These are phyloP conservation scores for Pseudomyrmex sp. DNA, from an alignment of 1,140 invertebrate genomes.

Conservation along the genomic window DNA sequence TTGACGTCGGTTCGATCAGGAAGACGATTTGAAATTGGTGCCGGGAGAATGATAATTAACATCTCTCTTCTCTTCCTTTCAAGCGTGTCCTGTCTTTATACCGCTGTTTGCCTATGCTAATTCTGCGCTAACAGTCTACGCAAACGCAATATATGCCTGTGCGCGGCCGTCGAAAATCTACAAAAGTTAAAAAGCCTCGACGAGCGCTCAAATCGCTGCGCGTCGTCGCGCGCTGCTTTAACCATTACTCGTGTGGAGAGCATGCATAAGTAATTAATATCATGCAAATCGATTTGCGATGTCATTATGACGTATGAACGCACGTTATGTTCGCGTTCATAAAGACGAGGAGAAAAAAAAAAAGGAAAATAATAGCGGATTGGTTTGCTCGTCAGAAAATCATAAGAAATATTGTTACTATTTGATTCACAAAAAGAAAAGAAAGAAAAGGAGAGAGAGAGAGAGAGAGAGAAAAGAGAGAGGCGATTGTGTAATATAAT, in stretches of 20 bases:
- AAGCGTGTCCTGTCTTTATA: constrained; percentile 10
- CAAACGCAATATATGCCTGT: constrained; percentile 62
- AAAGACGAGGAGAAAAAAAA: background rate
- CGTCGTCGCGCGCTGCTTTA: background rate
- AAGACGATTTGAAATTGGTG: constrained; percentile 41
- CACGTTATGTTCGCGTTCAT: background rate
- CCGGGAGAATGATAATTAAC: constrained; percentile 56
- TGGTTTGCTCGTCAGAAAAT: too few relatives aligned
- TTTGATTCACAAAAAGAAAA: background rate
- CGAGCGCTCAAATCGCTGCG: constrained; percentile 21
- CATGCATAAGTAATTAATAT: constrained; percentile 70
- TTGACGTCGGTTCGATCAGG: constrained; percentile 1
- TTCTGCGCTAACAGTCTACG: constrained; percentile 66
- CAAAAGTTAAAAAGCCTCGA: constrained; percentile 35
- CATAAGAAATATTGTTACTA: too few relatives aligned
- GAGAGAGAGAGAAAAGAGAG: background rate
- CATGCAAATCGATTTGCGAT: constrained; percentile 50
- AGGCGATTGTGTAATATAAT: constrained; percentile 63
- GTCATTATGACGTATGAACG: constrained; percentile 21
- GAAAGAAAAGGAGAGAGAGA: background rate
- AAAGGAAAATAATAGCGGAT: background rate
- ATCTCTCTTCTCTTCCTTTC: background rate
- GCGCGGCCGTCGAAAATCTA: constrained; percentile 21
- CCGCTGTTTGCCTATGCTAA: constrained; percentile 74
- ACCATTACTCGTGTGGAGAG: constrained; percentile 14